Percentiles rank a stretch among this genome's conserved stretches.
Evolutionary conservation across 2,113 vertebrate genomes (phyloP).

Genomic region (Macrotis lagotis): DNA sequence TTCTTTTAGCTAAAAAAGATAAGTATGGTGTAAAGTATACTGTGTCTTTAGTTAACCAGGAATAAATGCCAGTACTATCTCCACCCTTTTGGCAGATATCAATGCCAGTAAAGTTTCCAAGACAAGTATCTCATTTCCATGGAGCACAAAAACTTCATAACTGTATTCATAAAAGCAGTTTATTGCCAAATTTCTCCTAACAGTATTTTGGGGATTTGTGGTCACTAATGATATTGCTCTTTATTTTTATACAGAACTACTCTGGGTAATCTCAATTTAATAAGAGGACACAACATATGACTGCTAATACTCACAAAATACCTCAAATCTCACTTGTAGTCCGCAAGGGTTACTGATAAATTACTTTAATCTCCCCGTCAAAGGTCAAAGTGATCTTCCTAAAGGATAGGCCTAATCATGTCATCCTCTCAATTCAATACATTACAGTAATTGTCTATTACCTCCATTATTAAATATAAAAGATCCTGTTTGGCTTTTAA

Average conservation of each 20-base stretch:
- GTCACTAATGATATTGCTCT: slow-evolving; percentile 8
- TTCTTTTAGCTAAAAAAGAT: slow-evolving; percentile 60
- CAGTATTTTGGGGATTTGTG: slow-evolving; percentile 24
- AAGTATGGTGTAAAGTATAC: slow-evolving; percentile 35
- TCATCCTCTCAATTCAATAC: neutral
- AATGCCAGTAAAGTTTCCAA: slow-evolving; percentile 70
- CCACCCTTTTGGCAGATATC: slow-evolving; percentile 75
- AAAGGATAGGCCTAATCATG: neutral
- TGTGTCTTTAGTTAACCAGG: slow-evolving; percentile 57
- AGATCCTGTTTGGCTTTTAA: neutral
- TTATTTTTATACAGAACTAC: slow-evolving; percentile 22
- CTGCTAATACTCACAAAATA: slow-evolving; percentile 28
- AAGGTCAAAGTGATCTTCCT: neutral
- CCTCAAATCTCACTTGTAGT: slow-evolving; percentile 38
- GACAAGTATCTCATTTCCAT: slow-evolving; percentile 74
- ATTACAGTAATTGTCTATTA: neutral
- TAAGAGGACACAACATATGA: slow-evolving; percentile 2
- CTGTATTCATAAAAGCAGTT: slow-evolving; percentile 69
- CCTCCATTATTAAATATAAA: neutral
- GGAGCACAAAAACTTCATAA: slow-evolving; percentile 66
- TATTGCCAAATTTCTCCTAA: slow-evolving; percentile 58
- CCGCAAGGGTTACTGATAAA: slow-evolving; percentile 9
- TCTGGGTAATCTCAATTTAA: slow-evolving; percentile 28
- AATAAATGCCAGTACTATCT: slow-evolving; percentile 63
- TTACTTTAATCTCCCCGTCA: slow-evolving; percentile 34